A percentile compares a stretch with the other conserved stretches of the same genome.
These are phyloP conservation scores for Eumaeus atala DNA, from an alignment of 1,140 invertebrate genomes.

Conservation along the genomic window DNA sequence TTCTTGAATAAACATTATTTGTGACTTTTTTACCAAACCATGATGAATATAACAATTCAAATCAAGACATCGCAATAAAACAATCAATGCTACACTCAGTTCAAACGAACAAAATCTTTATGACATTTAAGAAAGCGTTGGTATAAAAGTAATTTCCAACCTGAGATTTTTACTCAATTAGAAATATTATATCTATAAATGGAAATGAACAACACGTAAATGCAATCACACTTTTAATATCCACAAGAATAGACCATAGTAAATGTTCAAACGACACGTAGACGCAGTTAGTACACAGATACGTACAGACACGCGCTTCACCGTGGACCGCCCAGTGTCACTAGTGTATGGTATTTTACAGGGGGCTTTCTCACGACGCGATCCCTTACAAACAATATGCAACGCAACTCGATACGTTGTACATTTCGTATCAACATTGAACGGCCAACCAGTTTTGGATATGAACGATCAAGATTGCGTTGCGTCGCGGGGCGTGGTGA, in stretches of 20 bases:
- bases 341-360: constrained; percentile 38
- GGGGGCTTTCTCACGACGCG: constrained; percentile 47
- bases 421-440: constrained; percentile 42
- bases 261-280: constrained; percentile 8
- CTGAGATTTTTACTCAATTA: no score
- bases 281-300: constrained; percentile 9
- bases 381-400: constrained; percentile 43
- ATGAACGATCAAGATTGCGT: constrained; percentile 31
- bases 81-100: no score
- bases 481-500: constrained; percentile 42
- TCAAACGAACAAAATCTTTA: no score
- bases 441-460: constrained; percentile 36
- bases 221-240: neutral
- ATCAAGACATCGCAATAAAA: no score
- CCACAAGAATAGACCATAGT: constrained; percentile 8
- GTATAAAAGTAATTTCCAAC: no score
- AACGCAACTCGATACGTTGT: constrained; percentile 43
- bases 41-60: no score
- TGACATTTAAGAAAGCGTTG: no score
- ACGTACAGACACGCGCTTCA: constrained; percentile 10
- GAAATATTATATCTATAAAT: no score
- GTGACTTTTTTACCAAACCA: no score
- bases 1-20: no score
- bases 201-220: neutral
- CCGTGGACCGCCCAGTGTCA: constrained; percentile 10